Evolutionary conservation across 2,113 vertebrate species (phyloP).

Genomic region (Gracilinanus agilis): DNA sequence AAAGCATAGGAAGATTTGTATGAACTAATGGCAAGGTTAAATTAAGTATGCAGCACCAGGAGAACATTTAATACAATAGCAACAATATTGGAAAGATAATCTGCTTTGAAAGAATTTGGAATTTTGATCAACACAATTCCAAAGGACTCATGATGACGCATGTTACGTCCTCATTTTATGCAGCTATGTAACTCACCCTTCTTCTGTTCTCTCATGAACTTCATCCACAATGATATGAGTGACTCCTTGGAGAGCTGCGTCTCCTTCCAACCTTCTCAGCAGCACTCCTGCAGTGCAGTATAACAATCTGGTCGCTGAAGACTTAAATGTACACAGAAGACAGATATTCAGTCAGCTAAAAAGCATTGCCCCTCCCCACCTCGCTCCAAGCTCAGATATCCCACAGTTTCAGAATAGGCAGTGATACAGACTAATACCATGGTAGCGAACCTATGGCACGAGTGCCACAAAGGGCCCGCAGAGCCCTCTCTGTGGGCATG

Average conservation of each 20-base stretch:
- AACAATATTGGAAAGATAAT: not conserved
- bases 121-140: not conserved
- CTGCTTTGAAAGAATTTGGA: not conserved
- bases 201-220: slow-evolving; percentile 97
- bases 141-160: not conserved
- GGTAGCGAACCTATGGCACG: no score
- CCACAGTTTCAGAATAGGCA: slow-evolving; percentile 29
- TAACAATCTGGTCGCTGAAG: slow-evolving; percentile 93
- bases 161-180: not conserved
- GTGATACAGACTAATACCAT: not conserved
- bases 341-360: slow-evolving; percentile 22
- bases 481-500: no score
- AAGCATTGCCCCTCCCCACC: no score
- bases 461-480: no score
- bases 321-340: slow-evolving; percentile 81
- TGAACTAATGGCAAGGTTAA: not conserved
- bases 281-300: slow-evolving; percentile 98
- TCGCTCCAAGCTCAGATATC: not conserved
- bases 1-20: not conserved
- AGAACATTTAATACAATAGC: not conserved
- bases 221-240: slow-evolving; percentile 97
- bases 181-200: slow-evolving; percentile 88
- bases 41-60: not conserved
- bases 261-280: slow-evolving; percentile 93
- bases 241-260: slow-evolving; percentile 89